A percentile compares a stretch with the other conserved stretches of the same genome.
phyloP scores from a whole-genome alignment of 2,113 vertebrate species.

The Apodemus sylvaticus region DNA sequence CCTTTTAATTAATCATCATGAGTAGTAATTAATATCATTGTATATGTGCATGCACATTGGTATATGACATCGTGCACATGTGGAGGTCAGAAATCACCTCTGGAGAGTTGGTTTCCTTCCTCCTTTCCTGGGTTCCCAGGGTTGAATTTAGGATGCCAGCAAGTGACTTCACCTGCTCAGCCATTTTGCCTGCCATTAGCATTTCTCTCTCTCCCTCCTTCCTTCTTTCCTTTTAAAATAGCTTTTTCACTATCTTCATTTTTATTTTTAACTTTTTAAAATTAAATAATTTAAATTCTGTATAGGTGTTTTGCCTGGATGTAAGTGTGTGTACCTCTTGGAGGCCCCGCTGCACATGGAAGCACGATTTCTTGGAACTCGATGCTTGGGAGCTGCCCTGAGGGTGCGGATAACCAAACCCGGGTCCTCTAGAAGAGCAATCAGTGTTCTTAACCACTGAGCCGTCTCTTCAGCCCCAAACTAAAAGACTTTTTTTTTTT shows the following conservation, averaged over 20 bases:
- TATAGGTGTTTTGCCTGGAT: background rate
- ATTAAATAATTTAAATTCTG: background rate
- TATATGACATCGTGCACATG: background rate
- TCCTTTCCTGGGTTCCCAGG: background rate
- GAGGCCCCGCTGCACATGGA: background rate
- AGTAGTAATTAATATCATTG: background rate
- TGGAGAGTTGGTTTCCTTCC: background rate
- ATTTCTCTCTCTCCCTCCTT: background rate
- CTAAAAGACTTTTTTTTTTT: background rate
- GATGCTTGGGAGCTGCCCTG: background rate
- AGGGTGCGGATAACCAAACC: background rate
- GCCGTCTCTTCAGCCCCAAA: background rate
- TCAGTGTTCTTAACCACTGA: background rate
- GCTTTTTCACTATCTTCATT: background rate
- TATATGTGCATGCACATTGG: too few relatives aligned
- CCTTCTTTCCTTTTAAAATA: too few relatives aligned
- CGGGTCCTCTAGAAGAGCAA: background rate
- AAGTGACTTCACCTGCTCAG: background rate
- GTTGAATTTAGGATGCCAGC: background rate
- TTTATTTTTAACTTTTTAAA: background rate
- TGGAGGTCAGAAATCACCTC: background rate
- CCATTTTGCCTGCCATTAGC: too few relatives aligned
- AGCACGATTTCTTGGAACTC: background rate
- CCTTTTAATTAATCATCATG: background rate
- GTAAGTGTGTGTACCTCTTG: background rate